Evolutionary conservation across 2,888 invertebrate species (phyloP), one percentile per base, ranked within the genome.

Genomic region (Mycalesis mineus): DNA sequence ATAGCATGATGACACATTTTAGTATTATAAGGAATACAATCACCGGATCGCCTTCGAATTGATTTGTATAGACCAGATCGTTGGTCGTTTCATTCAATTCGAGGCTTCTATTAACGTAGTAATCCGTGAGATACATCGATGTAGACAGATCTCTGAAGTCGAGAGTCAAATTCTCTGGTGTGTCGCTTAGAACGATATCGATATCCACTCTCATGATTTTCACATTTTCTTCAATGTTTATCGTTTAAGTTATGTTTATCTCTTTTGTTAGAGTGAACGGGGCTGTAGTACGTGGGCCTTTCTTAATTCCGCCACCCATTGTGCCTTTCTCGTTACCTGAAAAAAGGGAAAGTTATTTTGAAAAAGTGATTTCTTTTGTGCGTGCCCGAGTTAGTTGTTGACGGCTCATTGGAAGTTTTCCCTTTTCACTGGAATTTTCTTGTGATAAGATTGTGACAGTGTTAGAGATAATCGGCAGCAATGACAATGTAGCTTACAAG

Each of bases 1-100:
- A 92, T 40, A 94, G 92, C 96, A 97, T 97, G 51, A 97, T 94
- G 22, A 95, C 90, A 64, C 94, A 92, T 90, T 95, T 96, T 60
- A 94, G 70, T 22, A 93, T 83, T 64, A 93, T 82, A 45, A 93
- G 67, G 60, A 93, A 84, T 39, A 92, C 89, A 50, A 92, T 84
- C 77, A 94, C 89, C 51, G 88, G 79, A 1, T 85, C 82, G 37
- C 84, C 82, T 49, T 76, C 66, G 51, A 87, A 88, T 45, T 82
- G 84, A 54, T 85, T 87, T 1, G 77, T 70, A 66, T 81, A 87
- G 0, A 85, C 78, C 31, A 84, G 64, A 37, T 87, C 86, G 58
- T 79, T 82, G 0, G 75, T 78, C 0, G 82, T 82, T 50, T 76
- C 79, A 54, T 88, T 88, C 1, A 80, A 61, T 61, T 83, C 87